These are phyloP conservation scores for Paraescarpia echinospica DNA, from an alignment of 1,140 invertebrate genomes.

Conservation along the genomic window DNA sequence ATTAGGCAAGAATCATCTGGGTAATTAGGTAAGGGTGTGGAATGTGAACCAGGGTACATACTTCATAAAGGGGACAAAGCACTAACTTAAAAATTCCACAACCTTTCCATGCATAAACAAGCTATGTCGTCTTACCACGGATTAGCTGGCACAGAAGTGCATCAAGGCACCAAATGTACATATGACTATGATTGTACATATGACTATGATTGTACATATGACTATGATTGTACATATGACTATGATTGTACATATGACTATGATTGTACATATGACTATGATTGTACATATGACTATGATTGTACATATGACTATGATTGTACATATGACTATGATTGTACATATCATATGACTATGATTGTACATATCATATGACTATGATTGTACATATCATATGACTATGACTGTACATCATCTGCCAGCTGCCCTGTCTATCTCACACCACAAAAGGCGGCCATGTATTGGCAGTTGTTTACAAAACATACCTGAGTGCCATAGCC, in stretches of 20 bases:
- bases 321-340: background rate
- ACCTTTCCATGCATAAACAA: too few species aligned
- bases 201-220: background rate
- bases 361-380: background rate
- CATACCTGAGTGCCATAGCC: background rate
- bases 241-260: background rate
- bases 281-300: too few species aligned
- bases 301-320: background rate
- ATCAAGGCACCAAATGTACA: background rate
- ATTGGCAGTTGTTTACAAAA: background rate
- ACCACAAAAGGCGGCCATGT: background rate
- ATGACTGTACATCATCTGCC: background rate
- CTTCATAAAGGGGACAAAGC: background rate
- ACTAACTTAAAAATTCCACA: too few species aligned
- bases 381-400: too few species aligned
- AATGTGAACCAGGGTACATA: background rate
- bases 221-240: background rate
- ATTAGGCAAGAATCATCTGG: background rate
- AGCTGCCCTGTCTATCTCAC: background rate
- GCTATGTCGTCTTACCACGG: background rate
- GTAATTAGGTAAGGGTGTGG: background rate
- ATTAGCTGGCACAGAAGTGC: background rate
- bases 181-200: background rate
- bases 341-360: background rate
- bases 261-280: background rate